These are phyloP conservation scores for Ispidina picta DNA, from an alignment of 2,797 vertebrate species.

Conservation along the genomic window DNA sequence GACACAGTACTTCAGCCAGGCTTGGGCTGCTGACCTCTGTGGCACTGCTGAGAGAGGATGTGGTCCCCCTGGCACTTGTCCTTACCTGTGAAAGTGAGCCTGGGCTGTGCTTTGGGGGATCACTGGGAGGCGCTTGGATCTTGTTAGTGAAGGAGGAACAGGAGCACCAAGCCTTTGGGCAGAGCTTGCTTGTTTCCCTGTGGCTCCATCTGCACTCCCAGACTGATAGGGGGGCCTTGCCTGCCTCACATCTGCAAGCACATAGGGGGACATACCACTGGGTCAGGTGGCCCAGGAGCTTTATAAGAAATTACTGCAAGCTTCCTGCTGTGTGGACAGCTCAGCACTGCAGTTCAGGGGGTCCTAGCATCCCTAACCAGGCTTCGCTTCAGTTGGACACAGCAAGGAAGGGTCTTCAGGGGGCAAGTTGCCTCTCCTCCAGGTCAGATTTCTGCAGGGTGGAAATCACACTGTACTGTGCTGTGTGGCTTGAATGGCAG, in stretches of 20 bases:
- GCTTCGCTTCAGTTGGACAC: not conserved
- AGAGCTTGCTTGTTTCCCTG: not conserved
- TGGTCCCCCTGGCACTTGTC: not conserved
- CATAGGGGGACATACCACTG: accelerated
- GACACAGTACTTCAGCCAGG: not conserved
- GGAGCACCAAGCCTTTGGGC: not conserved
- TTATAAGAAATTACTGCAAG: not conserved
- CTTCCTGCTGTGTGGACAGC: not conserved
- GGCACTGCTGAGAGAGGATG: not conserved
- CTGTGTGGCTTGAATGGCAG: not conserved
- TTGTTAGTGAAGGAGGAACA: not conserved
- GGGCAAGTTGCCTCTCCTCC: not conserved
- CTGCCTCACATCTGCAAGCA: not conserved
- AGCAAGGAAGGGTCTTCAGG: not conserved
- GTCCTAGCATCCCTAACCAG: not conserved
- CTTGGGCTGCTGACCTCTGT: not conserved
- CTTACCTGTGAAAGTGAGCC: not conserved
- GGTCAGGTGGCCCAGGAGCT: not conserved
- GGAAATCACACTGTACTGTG: accelerated
- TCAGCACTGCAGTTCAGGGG: not conserved
- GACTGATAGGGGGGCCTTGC: not conserved
- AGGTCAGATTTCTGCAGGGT: not conserved
- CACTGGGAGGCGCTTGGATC: not conserved
- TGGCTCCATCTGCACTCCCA: not conserved
- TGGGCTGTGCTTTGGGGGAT: not conserved